These are phyloP conservation scores for Heliconius melpomene DNA, from an alignment of 1,140 invertebrate genomes.

Conservation along the genomic window DNA sequence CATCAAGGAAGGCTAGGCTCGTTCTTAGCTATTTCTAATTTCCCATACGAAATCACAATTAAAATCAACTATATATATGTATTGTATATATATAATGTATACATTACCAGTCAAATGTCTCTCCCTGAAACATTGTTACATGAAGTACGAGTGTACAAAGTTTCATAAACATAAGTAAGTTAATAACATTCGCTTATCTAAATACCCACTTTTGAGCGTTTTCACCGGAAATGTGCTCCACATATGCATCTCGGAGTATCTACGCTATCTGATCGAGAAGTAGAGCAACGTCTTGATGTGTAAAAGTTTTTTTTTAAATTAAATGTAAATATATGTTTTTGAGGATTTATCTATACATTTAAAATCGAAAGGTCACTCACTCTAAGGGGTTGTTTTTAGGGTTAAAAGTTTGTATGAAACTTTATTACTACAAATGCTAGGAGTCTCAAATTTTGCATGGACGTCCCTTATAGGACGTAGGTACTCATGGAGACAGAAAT, in stretches of 20 bases:
- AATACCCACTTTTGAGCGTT: conserved; percentile 7
- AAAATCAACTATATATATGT: too few relatives aligned
- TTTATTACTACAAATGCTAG: too few relatives aligned
- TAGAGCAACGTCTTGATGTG: background rate
- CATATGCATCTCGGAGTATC: conserved; percentile 15
- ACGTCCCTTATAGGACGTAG: too few relatives aligned
- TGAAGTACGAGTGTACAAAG: background rate
- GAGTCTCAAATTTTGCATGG: too few relatives aligned
- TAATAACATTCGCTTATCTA: conserved; percentile 6
- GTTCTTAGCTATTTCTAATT: background rate
- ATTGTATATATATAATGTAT: background rate
- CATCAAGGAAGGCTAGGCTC: too few relatives aligned
- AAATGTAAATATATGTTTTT: background rate
- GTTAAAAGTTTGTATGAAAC: too few relatives aligned
- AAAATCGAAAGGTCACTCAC: too few relatives aligned
- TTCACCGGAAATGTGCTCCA: conserved; percentile 17
- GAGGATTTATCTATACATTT: too few relatives aligned
- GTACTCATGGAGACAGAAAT: too few relatives aligned
- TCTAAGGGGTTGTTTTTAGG: too few relatives aligned
- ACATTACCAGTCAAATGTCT: background rate
- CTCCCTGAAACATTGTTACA: background rate
- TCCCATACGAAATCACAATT: too few relatives aligned
- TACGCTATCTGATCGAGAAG: conserved; percentile 17
- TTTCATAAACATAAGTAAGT: background rate
- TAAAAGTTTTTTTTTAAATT: background rate